phyloP scores from a whole-genome alignment of 2,797 vertebrate species.

The Silurus lanzhouensis region DNA sequence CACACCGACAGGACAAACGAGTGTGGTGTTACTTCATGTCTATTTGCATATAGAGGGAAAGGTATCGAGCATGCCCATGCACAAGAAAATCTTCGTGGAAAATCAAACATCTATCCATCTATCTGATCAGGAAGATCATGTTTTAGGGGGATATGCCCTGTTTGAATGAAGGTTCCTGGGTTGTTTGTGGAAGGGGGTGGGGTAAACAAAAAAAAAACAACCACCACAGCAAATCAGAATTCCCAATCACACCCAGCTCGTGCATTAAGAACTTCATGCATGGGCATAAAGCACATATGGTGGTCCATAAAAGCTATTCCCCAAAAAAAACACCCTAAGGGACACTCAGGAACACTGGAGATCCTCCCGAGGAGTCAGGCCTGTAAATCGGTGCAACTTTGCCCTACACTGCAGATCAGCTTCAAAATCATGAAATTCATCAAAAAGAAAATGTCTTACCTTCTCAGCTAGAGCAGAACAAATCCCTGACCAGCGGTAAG shows the following conservation, averaged over 20 bases:
- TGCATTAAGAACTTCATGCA: not conserved
- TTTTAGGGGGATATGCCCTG: not conserved
- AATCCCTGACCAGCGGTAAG: conserved; percentile 56
- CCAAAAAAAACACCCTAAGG: not conserved
- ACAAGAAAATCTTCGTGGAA: not conserved
- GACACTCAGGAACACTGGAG: not conserved
- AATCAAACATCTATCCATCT: not conserved
- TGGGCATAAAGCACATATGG: not conserved
- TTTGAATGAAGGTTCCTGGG: not conserved
- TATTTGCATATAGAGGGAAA: not conserved
- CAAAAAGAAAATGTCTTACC: conserved; percentile 53
- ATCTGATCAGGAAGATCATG: not conserved
- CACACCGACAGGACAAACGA: conserved; percentile 35
- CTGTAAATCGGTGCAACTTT: conserved; percentile 16
- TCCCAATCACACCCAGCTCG: not conserved
- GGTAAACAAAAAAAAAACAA: not conserved
- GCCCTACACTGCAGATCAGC: not conserved
- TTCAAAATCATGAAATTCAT: not conserved
- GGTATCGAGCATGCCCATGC: not conserved
- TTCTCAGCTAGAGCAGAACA: conserved; percentile 64
- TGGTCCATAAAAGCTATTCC: not conserved
- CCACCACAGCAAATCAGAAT: not conserved
- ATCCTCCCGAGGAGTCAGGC: not conserved
- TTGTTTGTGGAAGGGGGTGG: too few species aligned
- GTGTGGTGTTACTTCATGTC: conserved; percentile 11